Evolutionary conservation across 2,113 vertebrate genomes (phyloP).

Genomic region (Pteropus alecto): DNA sequence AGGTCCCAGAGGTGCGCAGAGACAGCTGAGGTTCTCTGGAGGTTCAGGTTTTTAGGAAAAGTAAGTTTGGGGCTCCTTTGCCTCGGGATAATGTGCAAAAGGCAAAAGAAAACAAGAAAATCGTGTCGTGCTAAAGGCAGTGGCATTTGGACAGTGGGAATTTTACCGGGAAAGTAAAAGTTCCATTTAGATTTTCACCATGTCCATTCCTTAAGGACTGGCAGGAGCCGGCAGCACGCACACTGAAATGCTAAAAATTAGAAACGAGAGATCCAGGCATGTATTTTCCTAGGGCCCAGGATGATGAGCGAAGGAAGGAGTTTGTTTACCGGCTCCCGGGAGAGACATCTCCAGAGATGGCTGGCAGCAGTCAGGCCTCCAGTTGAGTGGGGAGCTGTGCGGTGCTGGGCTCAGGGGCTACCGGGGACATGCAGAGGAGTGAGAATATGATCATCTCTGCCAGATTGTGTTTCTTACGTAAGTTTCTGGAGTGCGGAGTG

Average conservation of each 20-base stretch:
- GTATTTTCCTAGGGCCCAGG: background rate
- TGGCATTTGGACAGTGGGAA: background rate
- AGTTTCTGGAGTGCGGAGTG: conserved; percentile 20
- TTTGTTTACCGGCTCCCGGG: background rate
- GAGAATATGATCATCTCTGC: background rate
- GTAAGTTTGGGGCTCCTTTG: background rate
- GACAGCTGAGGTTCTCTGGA: background rate
- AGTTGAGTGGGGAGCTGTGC: background rate
- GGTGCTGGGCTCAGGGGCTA: background rate
- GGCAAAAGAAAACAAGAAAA: background rate
- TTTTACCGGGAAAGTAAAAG: background rate
- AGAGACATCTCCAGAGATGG: background rate
- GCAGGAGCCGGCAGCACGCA: background rate
- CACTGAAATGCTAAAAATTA: background rate
- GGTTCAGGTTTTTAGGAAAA: background rate
- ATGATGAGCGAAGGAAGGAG: background rate
- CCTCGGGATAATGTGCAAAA: background rate
- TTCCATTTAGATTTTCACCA: background rate
- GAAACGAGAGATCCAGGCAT: background rate
- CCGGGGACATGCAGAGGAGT: background rate
- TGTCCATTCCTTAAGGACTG: background rate
- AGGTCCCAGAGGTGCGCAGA: background rate
- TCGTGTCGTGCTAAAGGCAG: background rate
- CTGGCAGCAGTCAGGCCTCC: background rate
- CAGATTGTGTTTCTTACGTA: conserved; percentile 51